phyloP scores from a whole-genome alignment of 2,797 vertebrate species.

The Enoplosus armatus region DNA sequence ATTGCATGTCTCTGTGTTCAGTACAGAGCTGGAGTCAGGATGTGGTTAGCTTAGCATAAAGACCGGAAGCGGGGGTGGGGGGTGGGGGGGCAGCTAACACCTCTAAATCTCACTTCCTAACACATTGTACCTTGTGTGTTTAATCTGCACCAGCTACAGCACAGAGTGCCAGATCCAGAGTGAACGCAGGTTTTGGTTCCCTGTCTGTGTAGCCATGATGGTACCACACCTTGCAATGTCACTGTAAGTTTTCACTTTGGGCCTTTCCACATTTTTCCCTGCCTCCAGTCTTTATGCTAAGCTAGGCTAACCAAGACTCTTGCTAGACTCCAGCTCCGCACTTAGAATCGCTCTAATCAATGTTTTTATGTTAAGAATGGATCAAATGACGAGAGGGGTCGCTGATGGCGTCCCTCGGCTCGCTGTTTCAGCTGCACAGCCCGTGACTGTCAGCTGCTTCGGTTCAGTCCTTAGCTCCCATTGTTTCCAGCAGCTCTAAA shows the following conservation, averaged over 20 bases:
- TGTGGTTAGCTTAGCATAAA: background rate
- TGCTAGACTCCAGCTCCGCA: background rate
- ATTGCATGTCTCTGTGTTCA: background rate
- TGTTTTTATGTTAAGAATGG: background rate
- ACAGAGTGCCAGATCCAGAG: background rate
- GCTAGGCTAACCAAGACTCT: too few relatives aligned
- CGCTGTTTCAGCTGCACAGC: background rate
- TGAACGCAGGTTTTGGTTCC: background rate
- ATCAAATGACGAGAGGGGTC: background rate
- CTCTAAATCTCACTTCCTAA: background rate
- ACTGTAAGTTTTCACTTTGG: background rate
- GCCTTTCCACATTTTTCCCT: too few relatives aligned
- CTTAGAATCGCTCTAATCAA: background rate
- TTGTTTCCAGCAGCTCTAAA: too few relatives aligned
- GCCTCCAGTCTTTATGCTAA: too few relatives aligned
- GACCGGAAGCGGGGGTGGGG: too few relatives aligned
- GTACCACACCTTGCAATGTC: background rate
- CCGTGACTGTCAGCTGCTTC: background rate
- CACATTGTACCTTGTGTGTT: too few relatives aligned
- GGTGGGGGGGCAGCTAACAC: too few relatives aligned
- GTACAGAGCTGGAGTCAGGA: background rate
- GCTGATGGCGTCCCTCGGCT: background rate
- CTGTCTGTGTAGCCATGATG: background rate
- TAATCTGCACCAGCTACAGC: background rate
- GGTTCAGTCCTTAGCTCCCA: too few relatives aligned